Base-by-base conservation (phyloP, 2,888 invertebrate genomes). In the Didymodactylos carnosus region DNA sequence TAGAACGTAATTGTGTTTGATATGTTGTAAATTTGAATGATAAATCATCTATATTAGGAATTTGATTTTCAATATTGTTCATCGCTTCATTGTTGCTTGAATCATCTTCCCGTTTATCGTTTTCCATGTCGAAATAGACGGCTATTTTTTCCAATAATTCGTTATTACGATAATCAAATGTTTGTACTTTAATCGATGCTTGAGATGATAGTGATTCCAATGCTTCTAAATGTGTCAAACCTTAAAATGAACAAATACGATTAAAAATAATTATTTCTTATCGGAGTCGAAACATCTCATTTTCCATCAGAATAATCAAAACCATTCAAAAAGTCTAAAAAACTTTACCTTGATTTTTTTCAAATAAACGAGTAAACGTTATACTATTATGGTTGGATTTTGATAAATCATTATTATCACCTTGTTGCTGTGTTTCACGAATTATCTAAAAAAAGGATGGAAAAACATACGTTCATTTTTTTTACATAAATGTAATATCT, bases 171-270 rank as follows among this genome's bases (percentile, higher is more conserved):
- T 69, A 11, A 23, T 19, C 39, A 14, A 35, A 39, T 13, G n/a
- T 69, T 23, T 69, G 39, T 10, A 69, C 8, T 19, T 35, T 69
- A 11, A 29, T 39, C 23, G 39, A 5, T 2, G 39, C 89, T 82
- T 91, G 91, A 77, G 88, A 88, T 0, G 92, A 92, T 3, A 93
- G 83, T 88, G 93, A 91, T 84, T 94, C 92, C 69, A 94, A 82
- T 0, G 93, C 93, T 85, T 94, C 94, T 76, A 92, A 84, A 81
- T 93, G 91, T 0, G 92, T 16, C 90, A 88, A 87, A 80, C 35
- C 82, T 82, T 35, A 16, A 53, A 2, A 51, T n/a, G 23, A 51
- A 5, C 10, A 25, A 53, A 49, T 2, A 53, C 14, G 25, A 19
- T 13, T n/a, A 72, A 39, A 49, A 74, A 71, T 72, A 39, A 73